Percentiles rank a stretch among this genome's conserved stretches.
Evolutionary conservation across 2,888 invertebrate species (phyloP).

Genomic region (Amiota minor): DNA sequence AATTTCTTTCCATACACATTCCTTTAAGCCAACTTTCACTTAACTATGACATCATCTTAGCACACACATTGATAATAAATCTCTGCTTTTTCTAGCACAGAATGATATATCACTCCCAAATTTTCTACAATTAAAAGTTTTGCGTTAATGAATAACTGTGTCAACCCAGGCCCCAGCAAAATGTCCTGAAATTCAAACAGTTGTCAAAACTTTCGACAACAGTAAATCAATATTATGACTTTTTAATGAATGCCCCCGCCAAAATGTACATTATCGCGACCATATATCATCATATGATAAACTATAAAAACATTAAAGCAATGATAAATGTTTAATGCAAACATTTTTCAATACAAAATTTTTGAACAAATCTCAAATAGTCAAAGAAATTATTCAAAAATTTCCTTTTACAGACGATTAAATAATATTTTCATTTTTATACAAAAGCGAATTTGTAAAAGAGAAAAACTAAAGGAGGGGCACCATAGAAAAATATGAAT

Average conservation of each 20-base stretch:
- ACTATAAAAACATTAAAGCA: conserved; percentile 16
- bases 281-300: conserved; percentile 9
- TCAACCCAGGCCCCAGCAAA: neutral
- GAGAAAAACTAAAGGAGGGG: neutral
- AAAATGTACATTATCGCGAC: conserved; percentile 12
- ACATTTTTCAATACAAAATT: too few species aligned
- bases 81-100: neutral
- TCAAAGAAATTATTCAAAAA: conserved; percentile 15
- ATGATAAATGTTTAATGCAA: conserved; percentile 10
- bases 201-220: conserved; percentile 40
- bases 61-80: neutral
- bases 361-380: too few species aligned
- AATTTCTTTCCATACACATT: too few species aligned
- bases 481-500: too few species aligned
- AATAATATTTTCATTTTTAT: conserved; percentile 50
- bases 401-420: conserved; percentile 66
- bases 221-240: conserved; percentile 61
- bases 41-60: neutral
- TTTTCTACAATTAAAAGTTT: neutral
- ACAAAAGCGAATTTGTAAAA: neutral
- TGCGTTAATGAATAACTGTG: conserved; percentile 10
- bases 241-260: conserved; percentile 52
- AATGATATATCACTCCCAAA: conserved; percentile 11
- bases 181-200: conserved; percentile 44
- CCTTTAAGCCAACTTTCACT: neutral